A percentile compares a stretch with the other conserved stretches of the same genome.
These are phyloP conservation scores for Crossaster papposus DNA, from an alignment of 53 echinoderm and acorn worm genomes.

Conservation along the genomic window DNA sequence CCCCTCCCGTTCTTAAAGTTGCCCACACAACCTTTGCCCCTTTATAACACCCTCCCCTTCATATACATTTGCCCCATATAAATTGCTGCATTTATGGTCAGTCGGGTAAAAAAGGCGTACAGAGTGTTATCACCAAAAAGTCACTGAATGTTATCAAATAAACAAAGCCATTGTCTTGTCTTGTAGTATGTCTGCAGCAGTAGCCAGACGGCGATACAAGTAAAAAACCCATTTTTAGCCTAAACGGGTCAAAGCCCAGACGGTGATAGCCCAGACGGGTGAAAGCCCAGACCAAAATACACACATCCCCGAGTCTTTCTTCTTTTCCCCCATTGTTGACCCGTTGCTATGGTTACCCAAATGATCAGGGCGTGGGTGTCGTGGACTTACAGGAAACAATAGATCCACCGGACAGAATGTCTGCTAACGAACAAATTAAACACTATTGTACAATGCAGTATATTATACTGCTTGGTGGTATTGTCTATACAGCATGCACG, in stretches of 20 bases:
- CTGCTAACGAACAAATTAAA: too few species aligned
- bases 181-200: background rate
- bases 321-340: slow-evolving; percentile 16
- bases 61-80: too few species aligned
- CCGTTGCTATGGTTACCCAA: slow-evolving; percentile 14
- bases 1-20: too few species aligned
- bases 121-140: too few species aligned
- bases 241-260: background rate
- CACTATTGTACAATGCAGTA: too few species aligned
- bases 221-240: background rate
- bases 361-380: slow-evolving; percentile 15
- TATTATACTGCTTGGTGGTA: background rate
- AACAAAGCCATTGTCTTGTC: background rate
- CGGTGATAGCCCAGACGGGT: background rate
- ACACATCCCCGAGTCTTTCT: background rate
- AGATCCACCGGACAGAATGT: slow-evolving; percentile 13
- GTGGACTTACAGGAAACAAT: slow-evolving; percentile 29
- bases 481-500: background rate
- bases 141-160: background rate
- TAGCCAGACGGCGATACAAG: background rate
- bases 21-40: too few species aligned
- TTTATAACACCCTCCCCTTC: too few species aligned
- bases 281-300: background rate
- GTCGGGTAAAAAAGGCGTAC: too few species aligned
- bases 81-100: too few species aligned